Base-by-base conservation (phyloP, 2,797 vertebrate species). In the Tokudaia tokunoshimensis region DNA sequence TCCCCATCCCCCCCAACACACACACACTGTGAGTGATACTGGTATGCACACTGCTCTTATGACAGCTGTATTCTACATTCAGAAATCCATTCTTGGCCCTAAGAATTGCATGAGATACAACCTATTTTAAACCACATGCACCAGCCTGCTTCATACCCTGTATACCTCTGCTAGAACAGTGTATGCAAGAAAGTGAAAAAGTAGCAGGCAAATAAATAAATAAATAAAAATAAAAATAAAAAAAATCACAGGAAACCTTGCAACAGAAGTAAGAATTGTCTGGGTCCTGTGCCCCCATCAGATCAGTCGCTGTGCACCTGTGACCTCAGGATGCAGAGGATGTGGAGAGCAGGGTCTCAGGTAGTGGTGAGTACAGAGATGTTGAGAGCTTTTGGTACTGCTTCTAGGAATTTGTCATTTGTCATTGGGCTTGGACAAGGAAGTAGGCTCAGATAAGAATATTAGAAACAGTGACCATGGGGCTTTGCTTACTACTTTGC, bases 21-120 rank as follows among this genome's bases (percentile, higher is more conserved):
- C 63, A 61, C 14, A 31, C 57, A 85, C 72, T 20, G 52, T 61
- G 75, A 96, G 59, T 47, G 75, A 95, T 86, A 11, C 12, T 95
- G 55, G 0, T 80, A 5, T 74, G 34, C 26, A 65, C 1, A 29
- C 3, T 52, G 44, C 19, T 82, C 29, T 91, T 63, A 41, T 12
- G 17, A 74, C 6, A 81, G 50, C 4, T 17, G 3, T 50, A 31
- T 15, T 50, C 63, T 47, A n/a, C 14, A 6, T 9, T 47, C 19
- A 41, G 5, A 6, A 26, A 26, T 94, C 37, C 3, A 47, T 9
- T 70, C 57, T 89, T 79, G 11, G 7, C 20, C 50, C 34, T 91
- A 34, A 20, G 41, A 47, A 88, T 24, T 52, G 76, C 22, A 52
- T 52, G n/a, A 88, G 4, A 10, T 47, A 20, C 13, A 57, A 31